These are phyloP conservation scores for Grantiella picta DNA, from an alignment of 2,113 vertebrate genomes.

Conservation along the genomic window DNA sequence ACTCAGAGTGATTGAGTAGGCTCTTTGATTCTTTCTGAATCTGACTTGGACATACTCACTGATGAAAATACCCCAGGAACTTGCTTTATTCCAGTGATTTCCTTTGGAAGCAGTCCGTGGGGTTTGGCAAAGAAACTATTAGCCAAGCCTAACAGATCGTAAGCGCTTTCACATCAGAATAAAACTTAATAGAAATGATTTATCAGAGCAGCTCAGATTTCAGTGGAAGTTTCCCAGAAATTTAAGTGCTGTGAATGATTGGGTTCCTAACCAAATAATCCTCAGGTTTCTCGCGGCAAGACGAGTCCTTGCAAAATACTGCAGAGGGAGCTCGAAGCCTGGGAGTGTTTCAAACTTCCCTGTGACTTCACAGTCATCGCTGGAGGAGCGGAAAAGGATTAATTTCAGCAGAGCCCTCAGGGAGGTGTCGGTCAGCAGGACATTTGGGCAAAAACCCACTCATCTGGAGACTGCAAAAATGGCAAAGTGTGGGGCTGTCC, in stretches of 20 bases:
- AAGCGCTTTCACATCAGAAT: not conserved
- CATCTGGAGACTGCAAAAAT: not conserved
- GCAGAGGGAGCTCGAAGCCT: slow-evolving; percentile 61
- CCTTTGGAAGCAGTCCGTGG: not conserved
- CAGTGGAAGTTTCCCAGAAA: not conserved
- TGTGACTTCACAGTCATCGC: not conserved
- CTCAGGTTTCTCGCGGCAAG: not conserved
- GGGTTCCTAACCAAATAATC: not conserved
- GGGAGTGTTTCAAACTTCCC: not conserved
- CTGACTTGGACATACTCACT: not conserved
- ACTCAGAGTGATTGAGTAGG: not conserved
- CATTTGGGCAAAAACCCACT: not conserved
- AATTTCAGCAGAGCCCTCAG: not conserved
- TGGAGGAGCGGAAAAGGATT: not conserved
- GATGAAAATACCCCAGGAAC: not conserved
- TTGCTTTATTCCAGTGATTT: not conserved
- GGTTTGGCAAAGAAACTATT: not conserved
- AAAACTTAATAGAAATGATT: not conserved
- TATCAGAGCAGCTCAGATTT: not conserved
- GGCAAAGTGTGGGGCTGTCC: not conserved
- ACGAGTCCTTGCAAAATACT: not conserved
- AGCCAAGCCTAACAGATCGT: not conserved
- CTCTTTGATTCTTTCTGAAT: not conserved
- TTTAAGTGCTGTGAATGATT: not conserved
- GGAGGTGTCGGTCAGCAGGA: not conserved